Percentiles rank a stretch among this genome's conserved stretches.
Conservation (phyloP, 2,113 vertebrate species). For the Thermophis baileyi region DNA sequence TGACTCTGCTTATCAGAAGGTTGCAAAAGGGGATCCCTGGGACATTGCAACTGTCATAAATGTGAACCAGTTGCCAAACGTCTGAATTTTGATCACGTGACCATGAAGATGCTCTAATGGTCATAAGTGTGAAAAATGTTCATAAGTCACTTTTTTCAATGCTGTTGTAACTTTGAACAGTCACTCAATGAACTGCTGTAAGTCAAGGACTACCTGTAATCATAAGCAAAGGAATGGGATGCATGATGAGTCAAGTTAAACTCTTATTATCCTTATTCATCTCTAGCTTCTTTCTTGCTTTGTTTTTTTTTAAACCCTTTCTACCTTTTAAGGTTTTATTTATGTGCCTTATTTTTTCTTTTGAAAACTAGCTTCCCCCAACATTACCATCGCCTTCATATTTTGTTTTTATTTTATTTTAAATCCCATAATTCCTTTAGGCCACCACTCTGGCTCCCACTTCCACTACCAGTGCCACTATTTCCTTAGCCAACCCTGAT, state of each 20-base stretch:
- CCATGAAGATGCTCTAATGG: not conserved
- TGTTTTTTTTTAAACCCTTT: slow-evolving; percentile 29
- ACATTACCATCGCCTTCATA: slow-evolving; percentile 67
- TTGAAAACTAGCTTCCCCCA: slow-evolving; percentile 50
- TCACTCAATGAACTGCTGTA: not conserved
- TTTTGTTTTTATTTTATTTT: slow-evolving; percentile 79
- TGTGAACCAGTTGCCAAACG: not conserved
- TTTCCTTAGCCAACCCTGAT: slow-evolving; percentile 94
- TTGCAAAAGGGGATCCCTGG: not conserved
- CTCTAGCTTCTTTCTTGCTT: not conserved
- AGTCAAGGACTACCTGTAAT: not conserved
- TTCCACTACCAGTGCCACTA: slow-evolving; percentile 95
- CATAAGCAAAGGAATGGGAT: accelerated
- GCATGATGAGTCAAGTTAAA: accelerated
- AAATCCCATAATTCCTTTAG: slow-evolving; percentile 86
- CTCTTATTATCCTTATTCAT: not conserved
- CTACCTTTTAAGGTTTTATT: slow-evolving; percentile 35
- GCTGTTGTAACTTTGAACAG: not conserved
- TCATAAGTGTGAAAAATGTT: not conserved
- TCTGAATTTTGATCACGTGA: not conserved
- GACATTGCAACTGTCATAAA: not conserved
- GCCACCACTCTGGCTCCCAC: slow-evolving; percentile 91
- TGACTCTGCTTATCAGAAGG: not conserved
- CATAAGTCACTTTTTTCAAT: not conserved
- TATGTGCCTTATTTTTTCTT: slow-evolving; percentile 38